These are phyloP conservation scores for Pan paniscus DNA, from an alignment of 2,113 vertebrate genomes.

Conservation along the genomic window DNA sequence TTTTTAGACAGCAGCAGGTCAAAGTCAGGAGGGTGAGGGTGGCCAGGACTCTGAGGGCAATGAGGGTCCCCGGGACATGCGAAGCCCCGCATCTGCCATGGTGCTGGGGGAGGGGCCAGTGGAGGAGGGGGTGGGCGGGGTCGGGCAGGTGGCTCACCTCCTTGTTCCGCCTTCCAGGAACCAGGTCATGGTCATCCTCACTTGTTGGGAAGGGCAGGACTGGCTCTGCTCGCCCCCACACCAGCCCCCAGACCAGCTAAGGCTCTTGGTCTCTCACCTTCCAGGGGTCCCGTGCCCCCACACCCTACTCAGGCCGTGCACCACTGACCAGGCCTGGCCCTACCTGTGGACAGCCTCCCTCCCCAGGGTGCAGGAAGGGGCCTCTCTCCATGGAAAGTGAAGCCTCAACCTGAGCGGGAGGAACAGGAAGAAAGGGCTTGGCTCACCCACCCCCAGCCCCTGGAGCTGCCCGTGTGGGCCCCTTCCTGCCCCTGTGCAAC, in stretches of 20 bases:
- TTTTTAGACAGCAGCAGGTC: not conserved
- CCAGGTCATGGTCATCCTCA: not conserved
- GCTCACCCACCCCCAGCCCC: no score
- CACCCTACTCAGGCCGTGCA: not conserved
- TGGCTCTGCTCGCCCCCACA: not conserved
- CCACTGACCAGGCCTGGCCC: not conserved
- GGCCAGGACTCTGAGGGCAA: not conserved
- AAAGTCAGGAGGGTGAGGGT: not conserved
- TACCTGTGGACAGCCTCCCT: no score
- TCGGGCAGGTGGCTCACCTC: not conserved
- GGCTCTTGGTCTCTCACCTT: not conserved
- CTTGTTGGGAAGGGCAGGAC: not conserved
- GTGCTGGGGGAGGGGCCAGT: not conserved
- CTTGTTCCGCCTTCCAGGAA: not conserved
- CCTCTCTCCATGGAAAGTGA: not conserved
- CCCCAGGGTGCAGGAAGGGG: not conserved
- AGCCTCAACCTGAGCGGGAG: not conserved
- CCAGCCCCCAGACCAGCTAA: not conserved
- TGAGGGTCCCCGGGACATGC: not conserved
- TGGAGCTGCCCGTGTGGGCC: not conserved
- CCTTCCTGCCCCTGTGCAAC: not conserved
- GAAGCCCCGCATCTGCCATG: not conserved
- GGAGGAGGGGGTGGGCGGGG: not conserved
- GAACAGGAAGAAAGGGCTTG: not conserved
- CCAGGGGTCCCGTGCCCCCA: not conserved